These are phyloP conservation scores for Campylorhamphus procurvoides DNA, from an alignment of 2,113 vertebrate genomes.

Conservation along the genomic window DNA sequence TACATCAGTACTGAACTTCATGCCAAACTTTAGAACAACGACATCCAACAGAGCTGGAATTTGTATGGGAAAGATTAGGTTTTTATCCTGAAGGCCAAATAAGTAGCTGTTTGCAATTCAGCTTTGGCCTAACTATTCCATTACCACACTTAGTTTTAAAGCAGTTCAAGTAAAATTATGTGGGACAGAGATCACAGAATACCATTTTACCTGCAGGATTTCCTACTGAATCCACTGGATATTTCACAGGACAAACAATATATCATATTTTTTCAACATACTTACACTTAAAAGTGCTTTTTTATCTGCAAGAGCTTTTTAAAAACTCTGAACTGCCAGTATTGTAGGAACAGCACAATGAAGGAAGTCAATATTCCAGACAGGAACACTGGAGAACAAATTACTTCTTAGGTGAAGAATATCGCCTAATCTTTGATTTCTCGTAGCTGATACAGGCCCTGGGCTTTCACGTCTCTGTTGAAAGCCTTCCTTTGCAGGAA, in stretches of 20 bases:
- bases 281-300: neutral
- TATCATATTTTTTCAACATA: neutral
- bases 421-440: neutral
- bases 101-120: conserved; percentile 44
- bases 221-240: neutral
- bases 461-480: neutral
- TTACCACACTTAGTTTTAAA: conserved; percentile 16
- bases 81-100: conserved; percentile 53
- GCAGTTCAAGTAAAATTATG: neutral
- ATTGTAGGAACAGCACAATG: neutral
- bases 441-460: neutral
- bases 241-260: neutral
- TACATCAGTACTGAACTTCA: conserved; percentile 10
- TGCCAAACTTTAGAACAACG: neutral
- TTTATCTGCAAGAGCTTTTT: neutral
- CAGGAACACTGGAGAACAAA: neutral
- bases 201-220: neutral
- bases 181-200: neutral
- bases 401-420: neutral
- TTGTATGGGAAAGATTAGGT: neutral
- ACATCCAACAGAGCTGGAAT: conserved; percentile 50
- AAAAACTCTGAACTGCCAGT: neutral
- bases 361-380: neutral
- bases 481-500: neutral
- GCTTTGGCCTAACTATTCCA: conserved; percentile 1